Evolutionary conservation across 2,888 invertebrate genomes (phyloP), one percentile per base, ranked within the genome.

Genomic region (Tanytarsus gracilentus): DNA sequence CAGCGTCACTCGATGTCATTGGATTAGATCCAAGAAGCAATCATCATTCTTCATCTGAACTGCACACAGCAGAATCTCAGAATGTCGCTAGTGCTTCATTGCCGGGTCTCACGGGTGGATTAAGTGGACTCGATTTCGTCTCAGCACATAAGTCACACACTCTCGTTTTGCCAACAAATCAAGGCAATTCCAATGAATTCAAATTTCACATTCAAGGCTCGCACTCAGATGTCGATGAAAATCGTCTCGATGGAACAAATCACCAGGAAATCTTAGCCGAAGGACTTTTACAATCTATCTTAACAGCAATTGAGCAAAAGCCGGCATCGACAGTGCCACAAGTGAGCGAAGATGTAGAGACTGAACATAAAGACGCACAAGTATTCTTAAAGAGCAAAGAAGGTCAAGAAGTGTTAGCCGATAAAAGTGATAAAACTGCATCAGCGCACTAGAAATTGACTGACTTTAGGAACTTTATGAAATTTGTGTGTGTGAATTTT

Each of bases 221-320:
- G 67, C 76, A 69, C 64, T 68, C 3, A 18, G 62, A 63, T 9
- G 27, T 29, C 18, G 68, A 69, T 48, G 76, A 77, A 0, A 76
- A 77, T 63, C 70, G 72, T 18, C 74, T 73, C 4, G 74, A 76
- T 7, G 78, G 68, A 21, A 81, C 86, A 55, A 72, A 75, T 9
- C 89, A 90, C 66, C 85, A 85, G 11, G 86, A 88, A 69, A 78
- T 90, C 0, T 71, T 90, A 0, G 88, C 88, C 0, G 84, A 88
- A 68, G 88, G 86, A 1, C 75, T 91, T 0, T 70, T 90, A 1
- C 88, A 89, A 68, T 86, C 88, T 56, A 88, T 91, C 61, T 70
- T 91, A 2, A 82, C 86, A 63, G 90, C 89, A 0, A 88, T 90
- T 51, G 90, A 90, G 68, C 84, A 88, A 64, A 86, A 86, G 1